These are phyloP conservation scores for Halichoerus grypus DNA, from an alignment of 2,113 vertebrate genomes.

Conservation along the genomic window DNA sequence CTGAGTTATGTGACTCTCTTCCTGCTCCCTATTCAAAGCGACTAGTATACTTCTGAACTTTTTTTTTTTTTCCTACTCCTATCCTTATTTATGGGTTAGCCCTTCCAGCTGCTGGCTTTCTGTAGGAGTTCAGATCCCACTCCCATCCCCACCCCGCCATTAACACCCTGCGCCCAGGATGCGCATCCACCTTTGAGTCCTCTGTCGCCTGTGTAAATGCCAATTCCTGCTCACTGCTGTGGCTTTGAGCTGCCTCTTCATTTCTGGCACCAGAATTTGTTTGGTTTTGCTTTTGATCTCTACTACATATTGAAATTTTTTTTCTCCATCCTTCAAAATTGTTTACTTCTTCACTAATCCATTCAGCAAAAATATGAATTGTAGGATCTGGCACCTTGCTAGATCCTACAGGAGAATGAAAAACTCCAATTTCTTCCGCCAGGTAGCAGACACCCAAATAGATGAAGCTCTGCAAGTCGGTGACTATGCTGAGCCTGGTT, in stretches of 20 bases:
- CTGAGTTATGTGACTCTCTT: not conserved
- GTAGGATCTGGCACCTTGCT: not conserved
- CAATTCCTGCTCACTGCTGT: not conserved
- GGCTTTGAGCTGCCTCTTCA: constrained; percentile 8
- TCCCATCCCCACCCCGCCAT: not conserved
- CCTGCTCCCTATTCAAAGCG: not conserved
- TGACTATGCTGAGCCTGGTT: not conserved
- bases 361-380: not conserved
- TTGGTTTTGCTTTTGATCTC: constrained; percentile 16
- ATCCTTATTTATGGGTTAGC: not conserved
- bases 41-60: not conserved
- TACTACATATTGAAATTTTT: not conserved
- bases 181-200: not conserved
- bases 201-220: not conserved
- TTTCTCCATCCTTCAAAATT: not conserved
- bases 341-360: not conserved
- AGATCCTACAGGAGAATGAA: not conserved
- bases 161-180: not conserved
- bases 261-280: not conserved
- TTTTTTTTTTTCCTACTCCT: not conserved
- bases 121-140: not conserved
- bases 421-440: not conserved
- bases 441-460: not conserved
- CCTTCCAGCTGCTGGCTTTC: not conserved
- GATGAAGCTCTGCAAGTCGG: not conserved